phyloP scores from a whole-genome alignment of 2,888 invertebrate species.

The Drosophila acutilabella region DNA sequence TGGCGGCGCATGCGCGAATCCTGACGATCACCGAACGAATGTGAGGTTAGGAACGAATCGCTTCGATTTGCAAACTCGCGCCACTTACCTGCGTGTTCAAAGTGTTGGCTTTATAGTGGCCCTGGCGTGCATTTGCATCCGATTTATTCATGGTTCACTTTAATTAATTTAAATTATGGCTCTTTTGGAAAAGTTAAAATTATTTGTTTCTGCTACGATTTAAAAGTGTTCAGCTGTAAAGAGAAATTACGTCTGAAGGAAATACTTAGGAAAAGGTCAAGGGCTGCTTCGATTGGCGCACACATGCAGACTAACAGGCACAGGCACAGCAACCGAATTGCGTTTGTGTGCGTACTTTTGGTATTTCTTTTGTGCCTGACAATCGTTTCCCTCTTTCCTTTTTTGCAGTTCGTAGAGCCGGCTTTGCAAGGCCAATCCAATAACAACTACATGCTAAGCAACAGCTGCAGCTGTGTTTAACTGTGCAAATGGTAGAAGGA shows the following conservation, averaged over 20 bases:
- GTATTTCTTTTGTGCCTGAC: slow-evolving; percentile 36
- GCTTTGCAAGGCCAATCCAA: slow-evolving; percentile 48
- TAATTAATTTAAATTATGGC: neutral
- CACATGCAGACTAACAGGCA: slow-evolving; percentile 5
- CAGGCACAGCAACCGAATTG: neutral
- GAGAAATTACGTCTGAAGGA: slow-evolving; percentile 3
- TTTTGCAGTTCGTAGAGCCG: slow-evolving; percentile 25
- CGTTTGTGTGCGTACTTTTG: slow-evolving; percentile 28
- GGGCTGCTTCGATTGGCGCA: slow-evolving; percentile 46
- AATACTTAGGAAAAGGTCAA: slow-evolving; percentile 24
- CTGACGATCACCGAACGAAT: slow-evolving; percentile 54
- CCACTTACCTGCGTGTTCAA: slow-evolving; percentile 89
- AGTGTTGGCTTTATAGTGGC: slow-evolving; percentile 92
- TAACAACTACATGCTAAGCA: slow-evolving; percentile 32
- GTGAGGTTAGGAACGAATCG: slow-evolving; percentile 53
- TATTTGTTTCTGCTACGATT: slow-evolving; percentile 35
- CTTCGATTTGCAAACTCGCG: slow-evolving; percentile 63
- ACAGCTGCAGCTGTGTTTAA: slow-evolving; percentile 64
- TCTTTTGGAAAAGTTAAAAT: slow-evolving; percentile 4
- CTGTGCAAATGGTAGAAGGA: slow-evolving; percentile 17
- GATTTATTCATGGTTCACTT: slow-evolving; percentile 70
- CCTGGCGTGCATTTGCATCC: slow-evolving; percentile 86
- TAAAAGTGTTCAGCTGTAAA: slow-evolving; percentile 51
- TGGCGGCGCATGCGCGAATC: slow-evolving; percentile 93
- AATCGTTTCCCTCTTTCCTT: slow-evolving; percentile 5